Evolutionary conservation across 1,140 invertebrate species (phyloP).

Genomic region (Homarus americanus): DNA sequence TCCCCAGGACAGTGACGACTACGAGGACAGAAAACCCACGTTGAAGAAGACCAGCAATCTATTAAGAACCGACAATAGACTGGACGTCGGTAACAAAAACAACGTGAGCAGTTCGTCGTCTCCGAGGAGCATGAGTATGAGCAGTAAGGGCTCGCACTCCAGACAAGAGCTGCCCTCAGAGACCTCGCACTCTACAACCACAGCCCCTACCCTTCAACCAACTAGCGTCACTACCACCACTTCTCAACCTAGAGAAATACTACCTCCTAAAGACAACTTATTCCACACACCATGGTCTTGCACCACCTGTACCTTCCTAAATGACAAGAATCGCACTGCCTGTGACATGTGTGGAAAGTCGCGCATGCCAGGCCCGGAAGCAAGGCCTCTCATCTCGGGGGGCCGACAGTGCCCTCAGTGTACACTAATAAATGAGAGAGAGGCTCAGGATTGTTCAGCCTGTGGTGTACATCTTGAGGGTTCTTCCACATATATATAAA

Average conservation of each 20-base stretch:
- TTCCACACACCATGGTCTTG: conserved; percentile 82
- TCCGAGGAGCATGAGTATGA: conserved; percentile 55
- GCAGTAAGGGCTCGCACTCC: conserved; percentile 53
- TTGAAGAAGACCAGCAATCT: conserved; percentile 54
- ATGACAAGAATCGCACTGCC: conserved; percentile 80
- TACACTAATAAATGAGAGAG: conserved; percentile 88
- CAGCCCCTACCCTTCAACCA: conserved; percentile 28
- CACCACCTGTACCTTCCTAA: conserved; percentile 85
- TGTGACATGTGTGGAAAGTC: conserved; percentile 90
- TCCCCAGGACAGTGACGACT: conserved; percentile 72
- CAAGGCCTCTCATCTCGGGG: conserved; percentile 84
- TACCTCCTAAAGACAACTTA: conserved; percentile 26
- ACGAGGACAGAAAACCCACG: conserved; percentile 61
- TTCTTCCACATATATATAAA: conserved; percentile 87
- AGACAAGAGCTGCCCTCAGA: conserved; percentile 64
- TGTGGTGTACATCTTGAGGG: conserved; percentile 85
- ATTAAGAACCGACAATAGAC: conserved; percentile 32
- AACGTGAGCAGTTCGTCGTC: conserved; percentile 44
- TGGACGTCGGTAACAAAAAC: conserved; percentile 45
- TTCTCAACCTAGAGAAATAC: conserved; percentile 38
- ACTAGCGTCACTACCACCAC: conserved; percentile 5
- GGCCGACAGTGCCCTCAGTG: conserved; percentile 87
- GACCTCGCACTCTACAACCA: conserved; percentile 16
- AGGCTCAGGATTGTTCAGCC: conserved; percentile 83
- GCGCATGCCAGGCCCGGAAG: conserved; percentile 81